phyloP scores from a whole-genome alignment of 2,888 invertebrate genomes.

The Dysmachus trigonus region DNA sequence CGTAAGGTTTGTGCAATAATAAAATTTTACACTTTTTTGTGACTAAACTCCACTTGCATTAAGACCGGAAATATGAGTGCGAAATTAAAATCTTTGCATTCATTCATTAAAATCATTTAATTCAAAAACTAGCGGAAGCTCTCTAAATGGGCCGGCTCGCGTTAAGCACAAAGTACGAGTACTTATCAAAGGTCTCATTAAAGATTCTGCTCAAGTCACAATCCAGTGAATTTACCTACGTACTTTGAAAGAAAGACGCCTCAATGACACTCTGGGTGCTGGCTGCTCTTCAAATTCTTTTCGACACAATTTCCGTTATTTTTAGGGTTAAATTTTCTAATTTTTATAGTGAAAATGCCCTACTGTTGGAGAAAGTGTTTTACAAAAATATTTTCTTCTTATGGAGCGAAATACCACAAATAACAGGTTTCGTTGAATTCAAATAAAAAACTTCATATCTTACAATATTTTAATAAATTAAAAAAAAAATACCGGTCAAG shows the following conservation, averaged over 20 bases:
- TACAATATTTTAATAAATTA: too few species aligned
- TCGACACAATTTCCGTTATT: constrained; percentile 14
- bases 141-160: constrained; percentile 18
- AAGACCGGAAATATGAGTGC: background rate
- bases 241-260: background rate
- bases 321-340: background rate
- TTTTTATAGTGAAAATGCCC: background rate
- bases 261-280: background rate
- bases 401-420: background rate
- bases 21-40: background rate
- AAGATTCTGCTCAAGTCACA: constrained; percentile 20
- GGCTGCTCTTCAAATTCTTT: constrained; percentile 27
- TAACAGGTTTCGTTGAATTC: background rate
- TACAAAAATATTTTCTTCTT: background rate
- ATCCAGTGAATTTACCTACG: background rate
- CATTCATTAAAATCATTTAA: background rate
- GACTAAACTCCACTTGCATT: background rate
- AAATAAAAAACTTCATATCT: too few species aligned
- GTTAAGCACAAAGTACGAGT: constrained; percentile 22
- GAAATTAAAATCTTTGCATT: background rate
- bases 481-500: too few species aligned
- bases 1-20: constrained; percentile 57
- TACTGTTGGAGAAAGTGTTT: background rate
- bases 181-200: constrained; percentile 32
- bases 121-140: constrained; percentile 3